A percentile compares a stretch with the other conserved stretches of the same genome.
Conservation (phyloP, 2,113 vertebrate genomes). For the Athene noctua region DNA sequence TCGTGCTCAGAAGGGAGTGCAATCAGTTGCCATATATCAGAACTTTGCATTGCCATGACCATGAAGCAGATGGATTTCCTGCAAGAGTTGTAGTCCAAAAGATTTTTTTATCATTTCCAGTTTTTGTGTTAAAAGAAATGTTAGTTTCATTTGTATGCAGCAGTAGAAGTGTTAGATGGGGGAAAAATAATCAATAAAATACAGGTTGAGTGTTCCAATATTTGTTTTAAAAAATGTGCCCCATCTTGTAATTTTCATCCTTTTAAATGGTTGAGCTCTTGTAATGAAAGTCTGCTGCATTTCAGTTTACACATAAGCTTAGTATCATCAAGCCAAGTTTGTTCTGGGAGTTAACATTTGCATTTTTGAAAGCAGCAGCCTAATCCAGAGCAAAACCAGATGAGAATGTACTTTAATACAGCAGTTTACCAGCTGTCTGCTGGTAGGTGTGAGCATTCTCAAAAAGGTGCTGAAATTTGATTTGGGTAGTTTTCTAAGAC, state of each 20-base stretch:
- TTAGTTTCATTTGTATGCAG: background rate
- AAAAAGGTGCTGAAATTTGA: background rate
- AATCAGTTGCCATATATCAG: background rate
- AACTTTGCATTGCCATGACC: background rate
- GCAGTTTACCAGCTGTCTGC: background rate
- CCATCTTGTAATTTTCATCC: constrained; percentile 25
- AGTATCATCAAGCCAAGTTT: constrained; percentile 41
- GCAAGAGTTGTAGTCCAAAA: background rate
- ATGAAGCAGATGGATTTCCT: background rate
- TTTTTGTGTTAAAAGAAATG: background rate
- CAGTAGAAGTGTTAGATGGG: background rate
- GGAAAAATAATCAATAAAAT: background rate
- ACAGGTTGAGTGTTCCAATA: constrained; percentile 22
- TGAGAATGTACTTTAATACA: constrained; percentile 1
- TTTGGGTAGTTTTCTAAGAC: background rate
- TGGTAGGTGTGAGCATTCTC: background rate
- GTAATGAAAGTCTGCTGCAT: constrained; percentile 36
- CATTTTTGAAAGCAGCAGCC: constrained; percentile 51
- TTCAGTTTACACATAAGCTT: constrained; percentile 61
- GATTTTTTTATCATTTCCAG: background rate
- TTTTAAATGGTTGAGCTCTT: constrained; percentile 49
- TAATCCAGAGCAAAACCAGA: constrained; percentile 39
- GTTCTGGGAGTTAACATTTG: constrained; percentile 57
- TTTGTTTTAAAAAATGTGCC: constrained; percentile 27
- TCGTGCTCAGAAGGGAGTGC: background rate